Evolutionary conservation across 2,113 vertebrate species (phyloP).

Genomic region (Peromyscus leucopus): DNA sequence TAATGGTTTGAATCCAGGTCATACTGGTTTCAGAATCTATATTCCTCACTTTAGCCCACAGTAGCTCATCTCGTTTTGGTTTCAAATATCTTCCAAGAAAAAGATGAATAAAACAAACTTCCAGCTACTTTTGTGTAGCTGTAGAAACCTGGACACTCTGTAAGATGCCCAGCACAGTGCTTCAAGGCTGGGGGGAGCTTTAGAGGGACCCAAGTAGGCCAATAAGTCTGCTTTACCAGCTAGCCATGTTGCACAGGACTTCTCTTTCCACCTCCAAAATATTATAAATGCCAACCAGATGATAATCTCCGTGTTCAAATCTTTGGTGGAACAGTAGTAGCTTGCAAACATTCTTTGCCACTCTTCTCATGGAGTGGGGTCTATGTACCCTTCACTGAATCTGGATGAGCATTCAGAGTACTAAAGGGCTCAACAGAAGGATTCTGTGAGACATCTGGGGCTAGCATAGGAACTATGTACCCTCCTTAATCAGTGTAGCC

Average conservation of each 20-base stretch:
- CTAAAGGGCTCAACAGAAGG: background rate
- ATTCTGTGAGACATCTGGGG: background rate
- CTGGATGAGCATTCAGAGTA: background rate
- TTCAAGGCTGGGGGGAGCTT: background rate
- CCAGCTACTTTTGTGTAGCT: background rate
- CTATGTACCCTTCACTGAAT: background rate
- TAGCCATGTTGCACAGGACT: background rate
- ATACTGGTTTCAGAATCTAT: background rate
- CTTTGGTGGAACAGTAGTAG: background rate
- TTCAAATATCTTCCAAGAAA: constrained; percentile 6
- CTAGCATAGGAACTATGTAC: accelerated
- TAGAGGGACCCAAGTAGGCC: background rate
- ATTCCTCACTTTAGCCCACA: background rate
- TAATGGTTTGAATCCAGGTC: constrained; percentile 13
- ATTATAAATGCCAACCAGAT: background rate
- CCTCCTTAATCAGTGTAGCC: background rate
- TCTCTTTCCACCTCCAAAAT: constrained; percentile 8
- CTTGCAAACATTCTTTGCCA: background rate
- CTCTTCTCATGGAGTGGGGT: background rate
- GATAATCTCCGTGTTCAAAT: background rate
- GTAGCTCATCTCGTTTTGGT: background rate
- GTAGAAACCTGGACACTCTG: background rate
- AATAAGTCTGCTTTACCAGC: background rate
- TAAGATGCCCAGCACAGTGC: background rate
- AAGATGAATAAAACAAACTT: background rate